Base-by-base conservation (phyloP, 2,797 vertebrate genomes). In the Hippopotamyrus pictus region DNA sequence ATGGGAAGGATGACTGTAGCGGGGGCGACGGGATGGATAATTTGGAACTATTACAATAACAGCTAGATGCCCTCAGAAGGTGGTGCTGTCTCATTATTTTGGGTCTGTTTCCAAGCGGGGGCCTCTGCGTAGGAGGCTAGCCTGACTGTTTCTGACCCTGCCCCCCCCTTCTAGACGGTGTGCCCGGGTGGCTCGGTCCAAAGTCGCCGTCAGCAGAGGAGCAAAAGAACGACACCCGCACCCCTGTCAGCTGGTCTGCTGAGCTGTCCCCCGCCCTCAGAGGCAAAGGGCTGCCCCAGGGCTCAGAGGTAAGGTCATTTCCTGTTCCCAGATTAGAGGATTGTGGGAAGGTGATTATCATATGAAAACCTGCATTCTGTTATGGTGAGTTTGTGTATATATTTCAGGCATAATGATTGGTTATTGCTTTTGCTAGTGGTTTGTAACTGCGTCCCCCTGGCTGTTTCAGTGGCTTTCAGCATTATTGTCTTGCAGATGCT, bases 151-250 rank as follows among this genome's bases (percentile, higher is more conserved):
- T 87, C 73, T 88, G 86, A 62, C 53, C 37, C 46, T 3, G 25
- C 53, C 86, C n/a, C 5, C 48, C 4, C 25, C 62, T 87, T 95
- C 91, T 92, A 98, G 97, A 97, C 83, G 95, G 92, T 92, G 92
- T 96, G 89, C 91, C 95, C 89, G 96, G 94, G 90, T 96, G 96
- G 96, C 94, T 94, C 11, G 96, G 94, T 51, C 91, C 96, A 92
- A 96, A 96, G 92, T 95, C 95, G 0, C 93, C 95, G 90, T 95
- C 96, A 83, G 92, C 96, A 89, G 97, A 96, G 41, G 96, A 95
- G 88, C 91, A 97, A 93, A 97, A 95, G 92, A 97, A 96, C 0
- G 95, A 95, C 92, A 94, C 94, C n/a, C 91, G 96, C 73, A 94
- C 95, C 90, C 94, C 95, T 22, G 73, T 91, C 46, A 89, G 89